Conservation (phyloP, 2,888 invertebrate species). For the Erpobdella octoculata region DNA sequence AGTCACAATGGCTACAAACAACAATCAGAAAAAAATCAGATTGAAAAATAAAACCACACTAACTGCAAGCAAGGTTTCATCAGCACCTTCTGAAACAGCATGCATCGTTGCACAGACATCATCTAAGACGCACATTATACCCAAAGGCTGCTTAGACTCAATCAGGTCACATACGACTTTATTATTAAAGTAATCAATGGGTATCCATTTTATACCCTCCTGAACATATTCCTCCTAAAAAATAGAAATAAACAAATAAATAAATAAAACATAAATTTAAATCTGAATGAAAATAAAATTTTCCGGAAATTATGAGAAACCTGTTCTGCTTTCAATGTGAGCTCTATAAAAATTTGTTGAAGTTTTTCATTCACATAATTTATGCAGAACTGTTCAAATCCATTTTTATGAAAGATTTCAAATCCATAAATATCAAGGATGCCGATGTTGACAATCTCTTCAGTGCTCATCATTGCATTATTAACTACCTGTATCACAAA, state of each 20-base stretch:
- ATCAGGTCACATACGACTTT: conserved; percentile 64
- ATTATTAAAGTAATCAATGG: conserved; percentile 66
- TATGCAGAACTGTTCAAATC: conserved; percentile 67
- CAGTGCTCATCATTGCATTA: conserved; percentile 58
- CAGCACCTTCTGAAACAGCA: conserved; percentile 60
- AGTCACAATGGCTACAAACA: not conserved
- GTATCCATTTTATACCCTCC: conserved; percentile 64
- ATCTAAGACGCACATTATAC: conserved; percentile 62
- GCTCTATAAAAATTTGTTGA: conserved; percentile 66
- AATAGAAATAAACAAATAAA: not conserved
- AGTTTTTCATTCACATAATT: conserved; percentile 68
- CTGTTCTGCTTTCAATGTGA: conserved; percentile 65
- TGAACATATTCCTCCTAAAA: conserved; percentile 63
- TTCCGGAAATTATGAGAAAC: conserved; percentile 47
- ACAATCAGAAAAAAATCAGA: not conserved
- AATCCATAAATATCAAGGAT: conserved; percentile 67
- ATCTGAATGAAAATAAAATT: too few relatives aligned
- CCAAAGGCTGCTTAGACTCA: conserved; percentile 59
- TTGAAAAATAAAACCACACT: not conserved
- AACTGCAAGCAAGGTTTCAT: conserved; percentile 53
- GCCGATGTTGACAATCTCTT: conserved; percentile 57
- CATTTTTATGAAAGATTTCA: conserved; percentile 64
- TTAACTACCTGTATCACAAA: conserved; percentile 58
- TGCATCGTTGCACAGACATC: conserved; percentile 66
- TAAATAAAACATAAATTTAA: too few relatives aligned